A percentile compares a stretch with the other conserved stretches of the same genome.
Conservation (phyloP, 1,140 invertebrate species). For the Aphaenogaster floridana region DNA sequence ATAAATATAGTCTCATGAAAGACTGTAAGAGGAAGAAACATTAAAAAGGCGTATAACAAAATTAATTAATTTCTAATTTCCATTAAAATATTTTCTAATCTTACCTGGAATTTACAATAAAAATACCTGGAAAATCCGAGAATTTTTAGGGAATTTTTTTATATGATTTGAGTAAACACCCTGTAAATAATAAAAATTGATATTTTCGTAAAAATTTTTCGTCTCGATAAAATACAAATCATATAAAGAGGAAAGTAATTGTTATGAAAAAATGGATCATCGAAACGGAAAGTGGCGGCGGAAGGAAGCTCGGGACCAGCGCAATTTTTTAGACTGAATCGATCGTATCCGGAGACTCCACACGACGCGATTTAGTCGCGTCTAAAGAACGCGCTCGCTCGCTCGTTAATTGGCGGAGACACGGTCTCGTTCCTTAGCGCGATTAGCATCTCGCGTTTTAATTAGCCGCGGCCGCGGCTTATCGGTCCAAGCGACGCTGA, state of each 20-base stretch:
- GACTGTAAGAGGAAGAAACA: no score
- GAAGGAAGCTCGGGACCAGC: not conserved
- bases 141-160: no score
- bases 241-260: not conserved
- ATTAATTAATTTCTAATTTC: no score
- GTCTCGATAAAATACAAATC: not conserved
- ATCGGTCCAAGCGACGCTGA: slow-evolving; percentile 30
- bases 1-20: no score
- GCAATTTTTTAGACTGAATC: not conserved
- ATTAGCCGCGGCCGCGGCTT: slow-evolving; percentile 46
- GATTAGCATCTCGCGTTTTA: slow-evolving; percentile 69
- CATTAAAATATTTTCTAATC: no score
- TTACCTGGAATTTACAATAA: no score
- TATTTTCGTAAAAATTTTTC: not conserved
- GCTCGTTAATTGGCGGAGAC: slow-evolving; percentile 58
- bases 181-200: not conserved
- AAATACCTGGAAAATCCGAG: no score
- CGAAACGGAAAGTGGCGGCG: not conserved
- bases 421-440: slow-evolving; percentile 29
- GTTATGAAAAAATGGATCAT: not conserved
- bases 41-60: no score
- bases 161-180: no score
- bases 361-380: not conserved
- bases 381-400: not conserved
- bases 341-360: not conserved